phyloP scores from a whole-genome alignment of 35 echinoderm and acorn worm genomes.

The Diadema setosum region DNA sequence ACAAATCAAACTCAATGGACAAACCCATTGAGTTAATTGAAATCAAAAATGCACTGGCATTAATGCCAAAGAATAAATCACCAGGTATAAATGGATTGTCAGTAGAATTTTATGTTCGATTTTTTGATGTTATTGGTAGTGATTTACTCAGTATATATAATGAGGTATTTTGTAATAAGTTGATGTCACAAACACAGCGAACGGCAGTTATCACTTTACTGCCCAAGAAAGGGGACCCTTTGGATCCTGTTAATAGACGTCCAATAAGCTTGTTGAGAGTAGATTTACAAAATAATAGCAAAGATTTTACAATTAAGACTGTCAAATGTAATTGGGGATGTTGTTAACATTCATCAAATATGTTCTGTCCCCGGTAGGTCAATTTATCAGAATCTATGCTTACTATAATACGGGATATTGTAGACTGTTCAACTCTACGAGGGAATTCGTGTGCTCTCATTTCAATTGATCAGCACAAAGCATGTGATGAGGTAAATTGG shows the following conservation, averaged over 20 bases:
- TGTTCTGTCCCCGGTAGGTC: constrained; percentile 46
- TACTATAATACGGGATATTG: constrained; percentile 30
- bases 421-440: background rate
- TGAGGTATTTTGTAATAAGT: background rate
- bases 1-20: background rate
- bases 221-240: background rate
- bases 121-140: background rate
- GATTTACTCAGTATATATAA: constrained; percentile 10
- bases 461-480: constrained; percentile 53
- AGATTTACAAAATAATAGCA: constrained; percentile 63
- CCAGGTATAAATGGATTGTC: constrained; percentile 50
- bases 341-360: constrained; percentile 43
- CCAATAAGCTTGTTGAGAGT: constrained; percentile 23
- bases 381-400: constrained; percentile 26
- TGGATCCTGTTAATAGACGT: background rate
- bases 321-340: background rate
- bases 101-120: constrained; percentile 9
- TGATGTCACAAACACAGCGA: background rate
- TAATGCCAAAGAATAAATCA: constrained; percentile 10
- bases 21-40: background rate
- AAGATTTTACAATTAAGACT: constrained; percentile 34
- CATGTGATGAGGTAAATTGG: constrained; percentile 47
- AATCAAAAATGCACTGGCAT: background rate
- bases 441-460: constrained; percentile 6
- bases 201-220: constrained; percentile 16